Conservation (phyloP, 2,113 vertebrate species). For the Dromas ardeola region DNA sequence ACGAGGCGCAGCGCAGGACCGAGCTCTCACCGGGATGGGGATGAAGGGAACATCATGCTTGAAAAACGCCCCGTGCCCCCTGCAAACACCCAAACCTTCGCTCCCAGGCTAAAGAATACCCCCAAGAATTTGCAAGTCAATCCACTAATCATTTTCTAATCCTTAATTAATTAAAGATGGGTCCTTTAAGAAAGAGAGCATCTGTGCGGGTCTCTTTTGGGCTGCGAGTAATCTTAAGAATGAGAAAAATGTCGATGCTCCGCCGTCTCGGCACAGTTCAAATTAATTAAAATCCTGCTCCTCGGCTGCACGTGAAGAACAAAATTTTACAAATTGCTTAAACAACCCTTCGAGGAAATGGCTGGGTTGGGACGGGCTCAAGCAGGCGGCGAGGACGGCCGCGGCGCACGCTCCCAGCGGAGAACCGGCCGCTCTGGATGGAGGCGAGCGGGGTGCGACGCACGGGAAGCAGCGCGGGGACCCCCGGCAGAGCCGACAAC, state of each 20-base stretch:
- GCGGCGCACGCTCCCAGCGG: background rate
- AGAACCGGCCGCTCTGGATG: accelerated
- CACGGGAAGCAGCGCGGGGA: background rate
- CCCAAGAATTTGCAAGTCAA: background rate
- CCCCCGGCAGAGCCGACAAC: background rate
- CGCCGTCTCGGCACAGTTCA: background rate
- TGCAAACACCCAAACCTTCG: background rate
- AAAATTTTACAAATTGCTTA: background rate
- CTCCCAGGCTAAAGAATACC: background rate
- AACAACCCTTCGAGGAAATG: background rate
- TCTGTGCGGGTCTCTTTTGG: background rate
- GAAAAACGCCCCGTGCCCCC: background rate
- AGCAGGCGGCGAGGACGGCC: accelerated
- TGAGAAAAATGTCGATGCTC: slow-evolving; percentile 54
- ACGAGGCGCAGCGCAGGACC: accelerated
- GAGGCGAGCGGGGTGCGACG: background rate
- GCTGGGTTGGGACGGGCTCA: background rate
- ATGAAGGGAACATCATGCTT: background rate
- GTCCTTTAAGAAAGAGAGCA: slow-evolving; percentile 25
- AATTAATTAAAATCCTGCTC: slow-evolving; percentile 18
- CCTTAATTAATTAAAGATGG: slow-evolving; percentile 47
- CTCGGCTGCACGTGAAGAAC: background rate
- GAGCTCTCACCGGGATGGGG: background rate
- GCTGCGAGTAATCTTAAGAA: slow-evolving; percentile 43
- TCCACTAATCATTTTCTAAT: background rate